Evolutionary conservation across 1,140 invertebrate genomes (phyloP), one percentile per base, ranked within the genome.

Genomic region (Aphaenogaster rudis): DNA sequence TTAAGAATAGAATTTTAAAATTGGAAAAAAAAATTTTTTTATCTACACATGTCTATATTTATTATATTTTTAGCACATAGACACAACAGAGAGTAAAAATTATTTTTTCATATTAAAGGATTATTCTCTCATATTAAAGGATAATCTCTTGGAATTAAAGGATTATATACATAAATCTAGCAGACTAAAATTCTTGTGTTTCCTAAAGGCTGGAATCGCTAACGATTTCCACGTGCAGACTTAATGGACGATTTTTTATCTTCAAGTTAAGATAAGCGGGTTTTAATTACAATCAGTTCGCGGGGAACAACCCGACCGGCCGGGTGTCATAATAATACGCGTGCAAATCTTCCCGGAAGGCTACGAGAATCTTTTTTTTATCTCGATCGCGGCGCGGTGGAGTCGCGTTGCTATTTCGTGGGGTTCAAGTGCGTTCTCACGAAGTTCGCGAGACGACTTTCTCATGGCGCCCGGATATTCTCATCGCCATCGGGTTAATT

Each of bases 381-480:
- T 89, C 52, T 2, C 61, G 66, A 87, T 84, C 66, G 39, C 61
- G 39, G 36, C 54, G 17, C 54, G 13, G 15, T 39, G 17, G 42
- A 84, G 15, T 39, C 28, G 59, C 69, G 15, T 36, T 48, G 59
- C 50, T 79, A 74, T 74, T 86, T 78, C 76, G 50, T n/a, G 69
- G 42, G 17, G 88, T 90, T 87, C 57, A 52, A 71, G 71, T 54
- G 50, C 54, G 87, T 90, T 91, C 89, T 87, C 89, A 91, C 74
- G 84, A 69, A 69, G 64, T 84, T 88, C 63, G 86, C 64, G 50
- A 69, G 66, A 85, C 71, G 74, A 67, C 69, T 87, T 91, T 91
- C 90, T 88, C 90, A 91, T 89, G 72, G 50, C 42, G 71, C 13
- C 87, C 84, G 90, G 89, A 91, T 91, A 91, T 91, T 91, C 90